Evolutionary conservation across 2,113 vertebrate species (phyloP).

Genomic region (Alaudala cheleensis): DNA sequence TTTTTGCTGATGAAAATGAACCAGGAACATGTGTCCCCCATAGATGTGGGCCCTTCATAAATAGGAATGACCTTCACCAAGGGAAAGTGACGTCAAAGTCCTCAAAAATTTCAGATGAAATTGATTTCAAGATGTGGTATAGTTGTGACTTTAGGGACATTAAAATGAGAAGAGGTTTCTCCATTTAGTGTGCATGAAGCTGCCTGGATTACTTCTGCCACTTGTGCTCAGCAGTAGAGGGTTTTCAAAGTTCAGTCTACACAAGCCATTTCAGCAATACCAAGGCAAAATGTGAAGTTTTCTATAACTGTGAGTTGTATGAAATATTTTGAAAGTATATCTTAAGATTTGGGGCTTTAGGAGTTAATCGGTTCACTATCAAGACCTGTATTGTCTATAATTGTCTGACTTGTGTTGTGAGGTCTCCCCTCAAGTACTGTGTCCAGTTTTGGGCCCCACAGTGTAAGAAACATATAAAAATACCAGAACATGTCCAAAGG

Average conservation of each 20-base stretch:
- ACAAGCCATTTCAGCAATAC: not conserved
- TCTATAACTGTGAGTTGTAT: not conserved
- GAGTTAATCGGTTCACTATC: not conserved
- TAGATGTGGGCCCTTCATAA: not conserved
- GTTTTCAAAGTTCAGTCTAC: not conserved
- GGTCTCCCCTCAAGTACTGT: fast-evolving
- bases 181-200: not conserved
- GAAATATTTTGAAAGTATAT: not conserved
- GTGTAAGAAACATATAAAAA: not conserved
- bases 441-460: not conserved
- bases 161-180: not conserved
- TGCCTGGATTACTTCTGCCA: not conserved
- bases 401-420: not conserved
- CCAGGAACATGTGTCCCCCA: fast-evolving
- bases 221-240: not conserved
- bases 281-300: not conserved
- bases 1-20: not conserved
- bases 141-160: not conserved
- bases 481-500: not conserved
- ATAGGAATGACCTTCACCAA: not conserved
- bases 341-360: not conserved
- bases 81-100: not conserved
- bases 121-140: not conserved
- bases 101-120: not conserved
- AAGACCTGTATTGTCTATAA: not conserved